A percentile compares a stretch with the other conserved stretches of the same genome.
Evolutionary conservation across 2,888 invertebrate species (phyloP).

Genomic region (Allacma fusca): DNA sequence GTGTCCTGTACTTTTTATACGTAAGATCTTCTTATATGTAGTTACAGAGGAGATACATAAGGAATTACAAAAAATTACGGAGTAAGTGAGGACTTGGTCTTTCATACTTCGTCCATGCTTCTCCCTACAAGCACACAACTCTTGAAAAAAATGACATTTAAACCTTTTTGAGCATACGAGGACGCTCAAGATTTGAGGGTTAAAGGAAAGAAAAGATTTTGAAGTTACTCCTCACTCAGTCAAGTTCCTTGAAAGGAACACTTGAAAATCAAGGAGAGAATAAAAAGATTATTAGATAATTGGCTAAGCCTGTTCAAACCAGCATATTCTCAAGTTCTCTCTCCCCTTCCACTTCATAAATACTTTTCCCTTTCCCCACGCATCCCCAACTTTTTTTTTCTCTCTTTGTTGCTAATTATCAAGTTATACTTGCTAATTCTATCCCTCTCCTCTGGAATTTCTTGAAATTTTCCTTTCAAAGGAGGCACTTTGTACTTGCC

Average conservation of each 20-base stretch:
- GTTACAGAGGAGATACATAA: too few relatives aligned
- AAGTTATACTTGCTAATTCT: neutral
- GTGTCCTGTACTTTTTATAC: too few relatives aligned
- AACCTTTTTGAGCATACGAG: neutral
- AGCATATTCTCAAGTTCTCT: neutral
- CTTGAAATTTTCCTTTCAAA: too few relatives aligned
- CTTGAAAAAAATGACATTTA: constrained; percentile 10
- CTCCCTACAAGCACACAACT: too few relatives aligned
- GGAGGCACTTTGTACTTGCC: too few relatives aligned
- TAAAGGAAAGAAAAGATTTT: neutral
- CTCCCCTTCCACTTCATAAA: neutral
- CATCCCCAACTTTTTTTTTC: neutral
- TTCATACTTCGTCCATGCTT: too few relatives aligned
- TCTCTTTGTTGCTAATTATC: constrained; percentile 4
- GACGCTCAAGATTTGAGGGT: neutral
- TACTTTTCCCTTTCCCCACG: neutral
- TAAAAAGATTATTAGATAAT: constrained; percentile 16
- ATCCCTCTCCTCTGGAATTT: too few relatives aligned
- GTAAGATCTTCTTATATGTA: too few relatives aligned
- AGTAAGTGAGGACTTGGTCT: too few relatives aligned
- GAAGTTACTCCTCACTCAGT: neutral
- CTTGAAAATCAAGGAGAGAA: constrained; percentile 9
- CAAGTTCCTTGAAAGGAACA: neutral
- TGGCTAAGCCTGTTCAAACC: neutral
- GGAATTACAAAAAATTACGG: too few relatives aligned